Conservation (phyloP, 2,113 vertebrate genomes). For the Ondatra zibethicus region DNA sequence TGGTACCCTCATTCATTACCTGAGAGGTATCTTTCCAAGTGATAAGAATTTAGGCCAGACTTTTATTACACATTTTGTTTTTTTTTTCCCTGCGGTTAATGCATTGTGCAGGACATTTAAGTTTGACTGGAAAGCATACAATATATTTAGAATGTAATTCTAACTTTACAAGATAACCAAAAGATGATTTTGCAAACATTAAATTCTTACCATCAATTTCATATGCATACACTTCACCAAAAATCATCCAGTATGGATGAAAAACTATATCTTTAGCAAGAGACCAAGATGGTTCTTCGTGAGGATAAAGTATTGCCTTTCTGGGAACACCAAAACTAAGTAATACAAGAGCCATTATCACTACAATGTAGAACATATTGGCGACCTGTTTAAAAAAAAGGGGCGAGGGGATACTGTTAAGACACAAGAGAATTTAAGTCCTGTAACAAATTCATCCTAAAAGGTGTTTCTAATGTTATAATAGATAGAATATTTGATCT, state of each 20-base stretch:
- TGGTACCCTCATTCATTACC: neutral
- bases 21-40: neutral
- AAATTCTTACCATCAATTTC: conserved; percentile 97
- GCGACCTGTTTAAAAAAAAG: conserved; percentile 90
- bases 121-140: conserved; percentile 27
- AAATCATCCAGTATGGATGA: conserved; percentile 99
- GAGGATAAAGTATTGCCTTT: conserved; percentile 97
- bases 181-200: conserved; percentile 38
- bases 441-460: conserved; percentile 32
- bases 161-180: conserved; percentile 45
- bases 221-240: conserved; percentile 99
- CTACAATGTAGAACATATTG: conserved; percentile 99
- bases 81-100: too few relatives aligned
- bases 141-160: conserved; percentile 41
- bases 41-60: neutral
- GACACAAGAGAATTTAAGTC: conserved; percentile 43
- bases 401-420: neutral
- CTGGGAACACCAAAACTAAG: conserved; percentile 98
- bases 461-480: conserved; percentile 44
- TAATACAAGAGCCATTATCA: conserved; percentile 98
- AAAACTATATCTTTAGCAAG: conserved; percentile 98
- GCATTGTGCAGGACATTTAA: neutral
- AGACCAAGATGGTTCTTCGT: conserved; percentile 93
- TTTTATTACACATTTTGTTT: neutral
- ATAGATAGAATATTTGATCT: conserved; percentile 27